Percentiles rank a stretch among this genome's conserved stretches.
phyloP scores from a whole-genome alignment of 2,888 invertebrate species.

The Rhingia campestris region DNA sequence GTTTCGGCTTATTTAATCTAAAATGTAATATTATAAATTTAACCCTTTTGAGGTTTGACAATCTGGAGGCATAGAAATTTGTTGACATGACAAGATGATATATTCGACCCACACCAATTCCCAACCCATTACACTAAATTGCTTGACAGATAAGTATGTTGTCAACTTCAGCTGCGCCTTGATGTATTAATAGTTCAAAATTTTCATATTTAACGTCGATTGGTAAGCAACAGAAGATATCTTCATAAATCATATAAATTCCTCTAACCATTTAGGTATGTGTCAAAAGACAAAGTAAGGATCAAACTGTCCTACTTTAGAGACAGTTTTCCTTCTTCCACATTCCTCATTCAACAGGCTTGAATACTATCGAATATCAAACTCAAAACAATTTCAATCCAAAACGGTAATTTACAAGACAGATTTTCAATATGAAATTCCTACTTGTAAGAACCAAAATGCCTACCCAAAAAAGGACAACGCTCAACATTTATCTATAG shows the following conservation, averaged over 20 bases:
- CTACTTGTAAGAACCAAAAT: not conserved
- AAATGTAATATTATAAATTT: no score
- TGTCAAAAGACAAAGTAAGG: not conserved
- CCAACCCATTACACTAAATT: no score
- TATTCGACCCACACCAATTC: no score
- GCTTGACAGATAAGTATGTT: no score
- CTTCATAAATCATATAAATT: not conserved
- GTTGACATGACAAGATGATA: no score
- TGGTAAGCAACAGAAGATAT: not conserved
- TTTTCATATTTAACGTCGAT: no score
- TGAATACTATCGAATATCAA: constrained; percentile 2
- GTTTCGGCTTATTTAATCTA: no score
- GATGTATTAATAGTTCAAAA: no score
- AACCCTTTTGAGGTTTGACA: no score
- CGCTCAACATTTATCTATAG: not conserved
- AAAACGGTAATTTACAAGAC: constrained; percentile 20
- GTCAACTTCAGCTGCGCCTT: no score
- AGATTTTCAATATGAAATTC: constrained; percentile 32
- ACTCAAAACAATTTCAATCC: constrained; percentile 18
- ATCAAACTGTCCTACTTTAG: not conserved
- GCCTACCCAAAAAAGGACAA: constrained; percentile 11
- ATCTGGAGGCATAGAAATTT: no score
- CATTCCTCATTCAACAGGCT: not conserved
- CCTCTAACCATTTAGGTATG: not conserved
- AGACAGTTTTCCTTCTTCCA: not conserved